Base-by-base conservation (phyloP, 1,140 invertebrate genomes). In the Drosophila orosa region DNA sequence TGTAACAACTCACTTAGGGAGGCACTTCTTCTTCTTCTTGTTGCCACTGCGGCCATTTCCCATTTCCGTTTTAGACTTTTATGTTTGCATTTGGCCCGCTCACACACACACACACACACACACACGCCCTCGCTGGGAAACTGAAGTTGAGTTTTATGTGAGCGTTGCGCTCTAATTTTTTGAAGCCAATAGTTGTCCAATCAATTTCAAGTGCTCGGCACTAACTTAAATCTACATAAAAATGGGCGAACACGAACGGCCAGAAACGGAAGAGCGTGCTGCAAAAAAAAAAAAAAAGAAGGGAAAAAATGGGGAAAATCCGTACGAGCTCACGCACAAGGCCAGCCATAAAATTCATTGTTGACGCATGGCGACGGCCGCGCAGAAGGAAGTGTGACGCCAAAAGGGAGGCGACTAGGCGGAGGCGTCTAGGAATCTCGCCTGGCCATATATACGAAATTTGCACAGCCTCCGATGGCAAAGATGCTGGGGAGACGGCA, bases 221-320 rank as follows among this genome's bases (percentile, higher is more conserved):
- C 69, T 82, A 87, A 74, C 73, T 80, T 80, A 73, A 87, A 89
- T 89, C 83, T 87, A 83, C 83, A 87, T 87, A 89, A 87, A 83
- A 79, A 63, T 81, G 56, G 50, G 40, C 52, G 56, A 52, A 37
- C 44, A 71, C 68, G 68, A 56, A 56, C 66, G 25, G 25, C 17
- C 27, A 17, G 31, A 48, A 25, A 22, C 24, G 35, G 69, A 17
- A 55, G 45, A 55, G 61, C 54, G 54, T 54, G 52, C 42, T 24
- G 50, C 33, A 54, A n/a, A 33, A 33, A 42, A 45, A 40, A 42
- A 37, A 37, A 40, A 45, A 42, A 22, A n/a, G 7, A 44, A 13
- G 10, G 3, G 9, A 40, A 33, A 45, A 40, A 45, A 50, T 40
- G 35, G 35, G 15, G 9, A 25, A 48, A 27, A 48, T 31, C 50